A percentile compares a stretch with the other conserved stretches of the same genome.
Evolutionary conservation across 1,140 invertebrate species (phyloP).

Genomic region (Brachionus plicatilis): DNA sequence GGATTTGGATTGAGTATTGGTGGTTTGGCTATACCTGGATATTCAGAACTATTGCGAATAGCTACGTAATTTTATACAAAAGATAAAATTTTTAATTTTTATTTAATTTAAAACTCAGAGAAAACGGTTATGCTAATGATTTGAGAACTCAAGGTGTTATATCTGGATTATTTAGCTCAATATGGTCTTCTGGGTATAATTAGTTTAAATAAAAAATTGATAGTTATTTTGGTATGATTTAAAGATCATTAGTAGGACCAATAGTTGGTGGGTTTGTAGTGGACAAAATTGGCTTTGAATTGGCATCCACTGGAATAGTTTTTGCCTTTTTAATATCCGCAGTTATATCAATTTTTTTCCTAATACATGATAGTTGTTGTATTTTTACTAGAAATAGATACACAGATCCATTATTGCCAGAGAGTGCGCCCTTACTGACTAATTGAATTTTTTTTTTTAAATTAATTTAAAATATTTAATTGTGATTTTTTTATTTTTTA

Average conservation of each 20-base stretch:
- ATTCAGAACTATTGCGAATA: slow-evolving; percentile 11
- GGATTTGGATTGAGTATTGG: slow-evolving; percentile 18
- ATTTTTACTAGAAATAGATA: not conserved
- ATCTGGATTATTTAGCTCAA: slow-evolving; percentile 27
- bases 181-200: slow-evolving; percentile 16
- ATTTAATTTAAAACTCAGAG: not conserved
- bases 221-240: not conserved
- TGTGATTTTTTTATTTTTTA: not conserved
- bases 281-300: slow-evolving; percentile 6
- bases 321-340: not conserved
- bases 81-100: not conserved
- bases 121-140: slow-evolving; percentile 19
- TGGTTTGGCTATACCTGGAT: slow-evolving; percentile 20
- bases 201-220: not conserved
- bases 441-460: not conserved
- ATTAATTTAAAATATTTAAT: not conserved
- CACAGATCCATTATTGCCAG: not conserved
- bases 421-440: not conserved
- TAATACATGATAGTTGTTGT: not conserved
- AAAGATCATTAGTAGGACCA: not conserved
- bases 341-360: not conserved
- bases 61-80: not conserved
- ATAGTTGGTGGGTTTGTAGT: not conserved
- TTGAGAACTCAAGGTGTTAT: slow-evolving; percentile 25
- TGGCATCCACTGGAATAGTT: not conserved